Percentiles rank a stretch among this genome's conserved stretches.
These are phyloP conservation scores for Phalacrocorax aristotelis DNA, from an alignment of 2,113 vertebrate genomes.

Conservation along the genomic window DNA sequence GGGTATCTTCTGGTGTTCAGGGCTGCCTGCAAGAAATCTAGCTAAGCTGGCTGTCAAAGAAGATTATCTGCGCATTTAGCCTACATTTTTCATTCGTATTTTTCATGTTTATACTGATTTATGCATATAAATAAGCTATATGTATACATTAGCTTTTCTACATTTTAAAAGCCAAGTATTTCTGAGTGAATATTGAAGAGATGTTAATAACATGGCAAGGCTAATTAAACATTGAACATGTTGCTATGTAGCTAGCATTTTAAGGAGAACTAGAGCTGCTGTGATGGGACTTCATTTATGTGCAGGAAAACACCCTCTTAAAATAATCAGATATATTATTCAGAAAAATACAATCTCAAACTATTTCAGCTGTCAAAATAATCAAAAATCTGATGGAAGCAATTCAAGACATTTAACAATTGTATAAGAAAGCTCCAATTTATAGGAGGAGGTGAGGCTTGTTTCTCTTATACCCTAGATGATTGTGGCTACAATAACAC, in stretches of 20 bases:
- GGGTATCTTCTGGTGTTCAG: not conserved
- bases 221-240: constrained; percentile 48
- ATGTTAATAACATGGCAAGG: constrained; percentile 15
- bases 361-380: constrained; percentile 29
- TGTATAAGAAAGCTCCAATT: not conserved
- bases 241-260: constrained; percentile 33
- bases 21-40: not conserved
- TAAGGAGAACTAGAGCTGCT: constrained; percentile 31
- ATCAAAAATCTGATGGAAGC: not conserved
- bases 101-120: not conserved
- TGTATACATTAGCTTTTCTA: not conserved
- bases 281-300: constrained; percentile 14
- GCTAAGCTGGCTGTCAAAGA: not conserved
- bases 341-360: constrained; percentile 3
- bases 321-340: constrained; percentile 41
- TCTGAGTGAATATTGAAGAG: constrained; percentile 43
- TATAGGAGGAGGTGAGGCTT: not conserved
- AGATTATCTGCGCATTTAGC: not conserved
- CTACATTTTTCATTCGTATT: not conserved
- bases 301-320: not conserved
- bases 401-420: constrained; percentile 13
- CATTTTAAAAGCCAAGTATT: not conserved
- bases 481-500: not conserved
- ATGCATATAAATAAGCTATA: constrained; percentile 31
- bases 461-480: not conserved